phyloP scores from a whole-genome alignment of 2,113 vertebrate genomes.

The Vimba vimba region DNA sequence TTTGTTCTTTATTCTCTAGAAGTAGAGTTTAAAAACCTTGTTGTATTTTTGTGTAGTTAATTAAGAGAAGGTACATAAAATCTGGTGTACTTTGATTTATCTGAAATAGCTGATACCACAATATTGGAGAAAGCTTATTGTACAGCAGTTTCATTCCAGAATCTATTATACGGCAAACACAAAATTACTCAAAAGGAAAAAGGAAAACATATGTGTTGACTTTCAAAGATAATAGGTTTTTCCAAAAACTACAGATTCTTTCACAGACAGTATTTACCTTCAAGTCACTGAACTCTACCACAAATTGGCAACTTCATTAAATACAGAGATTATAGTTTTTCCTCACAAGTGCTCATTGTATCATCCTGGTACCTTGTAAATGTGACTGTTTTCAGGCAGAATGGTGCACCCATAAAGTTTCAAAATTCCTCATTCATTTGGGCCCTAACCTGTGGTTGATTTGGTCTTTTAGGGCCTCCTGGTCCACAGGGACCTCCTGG shows the following conservation, averaged over 20 bases:
- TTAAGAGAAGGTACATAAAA: too few species aligned
- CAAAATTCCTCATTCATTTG: background rate
- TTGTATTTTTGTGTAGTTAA: too few species aligned
- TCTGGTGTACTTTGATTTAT: too few species aligned
- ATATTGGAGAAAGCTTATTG: background rate
- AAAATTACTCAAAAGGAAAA: background rate
- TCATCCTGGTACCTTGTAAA: background rate
- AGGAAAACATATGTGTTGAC: background rate
- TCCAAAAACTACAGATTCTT: background rate
- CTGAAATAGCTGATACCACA: background rate
- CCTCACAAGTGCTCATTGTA: background rate
- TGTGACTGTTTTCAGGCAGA: background rate
- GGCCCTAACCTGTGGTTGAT: background rate
- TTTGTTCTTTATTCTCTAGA: too few species aligned
- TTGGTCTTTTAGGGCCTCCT: conserved; percentile 35
- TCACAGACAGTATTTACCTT: background rate
- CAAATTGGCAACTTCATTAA: background rate
- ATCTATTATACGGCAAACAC: background rate
- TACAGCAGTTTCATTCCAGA: background rate
- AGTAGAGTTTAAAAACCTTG: too few species aligned
- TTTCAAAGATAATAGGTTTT: background rate
- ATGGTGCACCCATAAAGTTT: background rate
- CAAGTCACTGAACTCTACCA: background rate
- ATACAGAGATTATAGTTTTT: background rate
- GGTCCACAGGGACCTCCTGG: background rate